phyloP scores from a whole-genome alignment of 2,888 invertebrate genomes.

The Andricus quercusramuli region DNA sequence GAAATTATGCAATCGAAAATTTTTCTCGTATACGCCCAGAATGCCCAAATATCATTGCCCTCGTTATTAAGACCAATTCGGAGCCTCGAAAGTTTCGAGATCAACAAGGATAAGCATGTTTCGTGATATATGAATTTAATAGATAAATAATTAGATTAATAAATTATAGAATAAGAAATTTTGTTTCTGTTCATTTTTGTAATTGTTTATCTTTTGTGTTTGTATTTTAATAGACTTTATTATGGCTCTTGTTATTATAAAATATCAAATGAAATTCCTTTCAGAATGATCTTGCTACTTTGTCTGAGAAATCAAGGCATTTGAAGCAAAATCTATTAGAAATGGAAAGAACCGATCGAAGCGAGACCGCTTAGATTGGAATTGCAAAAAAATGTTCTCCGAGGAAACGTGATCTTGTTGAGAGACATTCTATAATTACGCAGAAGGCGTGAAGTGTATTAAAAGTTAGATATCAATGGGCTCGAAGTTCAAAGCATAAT shows the following conservation, averaged over 20 bases:
- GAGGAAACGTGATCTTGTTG: slow-evolving; percentile 24
- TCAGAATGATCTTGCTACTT: background rate
- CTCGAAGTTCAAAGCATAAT: slow-evolving; percentile 2
- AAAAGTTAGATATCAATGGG: background rate
- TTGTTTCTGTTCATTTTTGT: too few species aligned
- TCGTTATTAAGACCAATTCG: background rate
- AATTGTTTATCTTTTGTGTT: too few species aligned
- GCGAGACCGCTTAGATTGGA: slow-evolving; percentile 18
- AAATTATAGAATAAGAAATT: too few species aligned
- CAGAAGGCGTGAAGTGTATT: slow-evolving; percentile 9
- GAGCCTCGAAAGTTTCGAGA: background rate
- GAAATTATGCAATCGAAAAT: slow-evolving; percentile 20
- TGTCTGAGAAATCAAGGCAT: background rate
- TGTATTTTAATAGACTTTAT: background rate
- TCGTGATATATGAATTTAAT: too few species aligned
- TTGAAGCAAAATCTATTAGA: background rate
- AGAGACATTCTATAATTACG: background rate
- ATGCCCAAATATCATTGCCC: slow-evolving; percentile 30
- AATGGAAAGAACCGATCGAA: slow-evolving; percentile 13
- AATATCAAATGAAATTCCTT: background rate
- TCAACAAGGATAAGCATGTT: background rate
- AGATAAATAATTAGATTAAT: too few species aligned
- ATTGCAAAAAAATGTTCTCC: slow-evolving; percentile 23
- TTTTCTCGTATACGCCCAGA: slow-evolving; percentile 14
- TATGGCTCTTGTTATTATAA: background rate